A percentile compares a stretch with the other conserved stretches of the same genome.
These are phyloP conservation scores for Hymenopus coronatus DNA, from an alignment of 2,888 invertebrate genomes.

Conservation along the genomic window DNA sequence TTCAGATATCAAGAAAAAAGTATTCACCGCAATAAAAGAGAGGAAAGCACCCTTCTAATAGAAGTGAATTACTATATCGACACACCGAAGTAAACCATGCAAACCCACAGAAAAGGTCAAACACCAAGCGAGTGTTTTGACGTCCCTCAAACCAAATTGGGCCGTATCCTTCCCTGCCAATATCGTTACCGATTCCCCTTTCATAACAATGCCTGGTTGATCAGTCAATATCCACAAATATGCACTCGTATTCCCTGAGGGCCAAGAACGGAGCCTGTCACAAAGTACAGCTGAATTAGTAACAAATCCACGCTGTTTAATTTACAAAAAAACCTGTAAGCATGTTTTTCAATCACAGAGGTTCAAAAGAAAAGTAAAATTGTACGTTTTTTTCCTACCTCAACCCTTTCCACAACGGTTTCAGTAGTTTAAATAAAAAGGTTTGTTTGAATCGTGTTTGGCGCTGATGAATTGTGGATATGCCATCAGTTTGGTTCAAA, in stretches of 20 bases:
- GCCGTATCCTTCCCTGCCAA: background rate
- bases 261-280: background rate
- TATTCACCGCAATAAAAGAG: too few relatives aligned
- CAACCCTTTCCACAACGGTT: background rate
- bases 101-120: background rate
- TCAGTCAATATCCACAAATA: background rate
- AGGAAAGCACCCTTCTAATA: too few relatives aligned
- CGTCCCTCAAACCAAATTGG: background rate
- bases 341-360: background rate
- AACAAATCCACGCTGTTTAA: background rate
- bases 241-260: background rate
- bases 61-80: too few relatives aligned
- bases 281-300: background rate
- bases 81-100: too few relatives aligned
- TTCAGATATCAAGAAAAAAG: too few relatives aligned
- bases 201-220: background rate
- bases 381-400: background rate
- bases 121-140: background rate
- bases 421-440: background rate
- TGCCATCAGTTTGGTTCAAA: slow-evolving; percentile 3
- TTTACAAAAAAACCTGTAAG: background rate
- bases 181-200: background rate
- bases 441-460: background rate
- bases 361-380: background rate
- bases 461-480: background rate